phyloP scores from a whole-genome alignment of 2,113 vertebrate genomes.

The Ranitomeya variabilis region DNA sequence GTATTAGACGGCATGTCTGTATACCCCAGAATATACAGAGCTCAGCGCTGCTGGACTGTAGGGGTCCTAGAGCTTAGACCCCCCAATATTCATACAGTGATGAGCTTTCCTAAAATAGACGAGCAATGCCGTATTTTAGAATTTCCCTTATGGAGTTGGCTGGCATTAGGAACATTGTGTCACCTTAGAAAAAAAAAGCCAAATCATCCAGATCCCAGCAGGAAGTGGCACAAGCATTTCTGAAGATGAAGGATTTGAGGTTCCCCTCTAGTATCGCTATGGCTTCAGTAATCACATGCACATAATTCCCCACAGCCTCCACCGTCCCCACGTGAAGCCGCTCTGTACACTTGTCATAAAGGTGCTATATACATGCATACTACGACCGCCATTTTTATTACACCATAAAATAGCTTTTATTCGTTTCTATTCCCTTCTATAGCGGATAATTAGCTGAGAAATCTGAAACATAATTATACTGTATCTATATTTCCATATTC shows the following conservation, averaged over 20 bases:
- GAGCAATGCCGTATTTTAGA: no score
- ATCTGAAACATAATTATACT: slow-evolving; percentile 40
- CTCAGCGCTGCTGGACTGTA: no score
- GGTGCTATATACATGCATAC: slow-evolving; percentile 14
- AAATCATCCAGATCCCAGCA: not conserved
- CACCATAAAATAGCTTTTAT: slow-evolving; percentile 49
- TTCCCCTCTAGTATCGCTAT: not conserved
- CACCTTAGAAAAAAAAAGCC: not conserved
- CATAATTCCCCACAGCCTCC: not conserved
- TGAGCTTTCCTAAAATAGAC: no score
- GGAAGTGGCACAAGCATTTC: not conserved
- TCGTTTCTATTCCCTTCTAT: slow-evolving; percentile 34
- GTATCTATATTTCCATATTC: slow-evolving; percentile 18
- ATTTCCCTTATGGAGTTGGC: no score
- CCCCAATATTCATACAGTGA: no score
- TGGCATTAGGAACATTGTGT: no score
- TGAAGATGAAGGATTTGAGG: not conserved
- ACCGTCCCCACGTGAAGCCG: not conserved
- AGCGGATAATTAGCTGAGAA: slow-evolving; percentile 49
- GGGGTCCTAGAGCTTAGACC: no score
- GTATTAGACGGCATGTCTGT: no score
- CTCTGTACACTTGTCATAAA: slow-evolving; percentile 8
- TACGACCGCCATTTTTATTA: slow-evolving; percentile 13
- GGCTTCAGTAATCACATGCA: not conserved
- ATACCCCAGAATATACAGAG: no score